A percentile compares a stretch with the other conserved stretches of the same genome.
phyloP scores from a whole-genome alignment of 2,113 vertebrate genomes.

The Edolisoma coerulescens region DNA sequence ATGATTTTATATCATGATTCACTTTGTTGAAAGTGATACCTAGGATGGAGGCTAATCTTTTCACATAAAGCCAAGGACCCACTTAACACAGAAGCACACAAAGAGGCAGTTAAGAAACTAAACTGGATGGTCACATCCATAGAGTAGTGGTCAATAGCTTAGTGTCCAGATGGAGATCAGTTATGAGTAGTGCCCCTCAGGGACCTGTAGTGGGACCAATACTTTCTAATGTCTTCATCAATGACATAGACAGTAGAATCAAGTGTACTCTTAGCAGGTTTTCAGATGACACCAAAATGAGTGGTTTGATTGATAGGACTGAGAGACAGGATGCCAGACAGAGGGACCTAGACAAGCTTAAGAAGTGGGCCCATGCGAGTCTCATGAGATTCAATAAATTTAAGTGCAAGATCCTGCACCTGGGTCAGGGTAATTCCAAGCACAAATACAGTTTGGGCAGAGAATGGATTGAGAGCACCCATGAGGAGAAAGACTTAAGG shows the following conservation, averaged over 20 bases:
- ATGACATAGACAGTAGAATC: neutral
- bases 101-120: neutral
- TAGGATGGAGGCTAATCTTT: neutral
- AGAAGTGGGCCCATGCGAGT: neutral
- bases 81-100: neutral
- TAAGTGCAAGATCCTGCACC: neutral
- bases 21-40: neutral
- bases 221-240: neutral
- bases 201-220: neutral
- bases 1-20: neutral
- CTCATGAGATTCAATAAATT: neutral
- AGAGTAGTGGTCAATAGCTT: neutral
- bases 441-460: neutral
- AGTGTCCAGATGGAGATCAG: neutral
- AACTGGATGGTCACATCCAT: neutral
- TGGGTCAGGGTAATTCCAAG: neutral
- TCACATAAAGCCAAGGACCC: neutral
- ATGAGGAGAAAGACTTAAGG: neutral
- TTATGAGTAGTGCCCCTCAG: neutral
- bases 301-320: neutral
- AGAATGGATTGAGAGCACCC: neutral
- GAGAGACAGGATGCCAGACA: neutral
- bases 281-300: neutral
- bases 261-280: neutral
- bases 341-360: neutral